Conservation (phyloP, 1,140 invertebrate species). For the Xylocopa sonorina region DNA sequence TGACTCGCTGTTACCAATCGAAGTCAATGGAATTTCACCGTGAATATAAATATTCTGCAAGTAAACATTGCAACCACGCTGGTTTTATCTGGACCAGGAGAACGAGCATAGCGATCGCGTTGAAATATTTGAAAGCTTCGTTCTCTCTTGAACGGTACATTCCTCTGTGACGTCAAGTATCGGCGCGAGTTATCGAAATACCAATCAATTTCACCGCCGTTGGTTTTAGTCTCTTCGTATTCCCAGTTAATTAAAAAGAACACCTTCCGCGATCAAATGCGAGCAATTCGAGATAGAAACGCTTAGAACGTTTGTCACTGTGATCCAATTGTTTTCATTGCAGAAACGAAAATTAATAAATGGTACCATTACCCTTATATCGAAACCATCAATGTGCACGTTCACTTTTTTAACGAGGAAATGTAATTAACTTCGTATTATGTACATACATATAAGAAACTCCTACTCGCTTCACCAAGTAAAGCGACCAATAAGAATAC, state of each 20-base stretch:
- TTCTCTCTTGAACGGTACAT: slow-evolving; percentile 1
- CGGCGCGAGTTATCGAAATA: not conserved
- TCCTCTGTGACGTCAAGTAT: slow-evolving; percentile 13
- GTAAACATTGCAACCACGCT: not conserved
- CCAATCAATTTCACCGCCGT: not conserved
- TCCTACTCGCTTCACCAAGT: too few relatives aligned
- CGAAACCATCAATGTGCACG: too few relatives aligned
- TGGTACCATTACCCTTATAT: too few relatives aligned
- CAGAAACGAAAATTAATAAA: too few relatives aligned
- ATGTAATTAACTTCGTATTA: too few relatives aligned
- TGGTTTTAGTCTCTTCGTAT: not conserved
- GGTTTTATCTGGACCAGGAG: not conserved
- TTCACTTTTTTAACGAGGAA: too few relatives aligned
- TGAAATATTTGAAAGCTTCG: slow-evolving; percentile 23
- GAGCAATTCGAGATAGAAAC: not conserved
- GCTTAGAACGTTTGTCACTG: not conserved
- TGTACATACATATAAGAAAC: too few relatives aligned
- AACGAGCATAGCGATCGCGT: not conserved
- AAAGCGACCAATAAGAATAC: too few relatives aligned
- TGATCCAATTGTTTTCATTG: too few relatives aligned
- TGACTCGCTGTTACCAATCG: slow-evolving; percentile 4
- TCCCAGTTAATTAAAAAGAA: not conserved
- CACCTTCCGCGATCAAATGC: not conserved
- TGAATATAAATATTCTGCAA: not conserved
- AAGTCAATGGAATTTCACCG: not conserved